These are phyloP conservation scores for Micropterix aruncella DNA, from an alignment of 2,888 invertebrate species.

Conservation along the genomic window DNA sequence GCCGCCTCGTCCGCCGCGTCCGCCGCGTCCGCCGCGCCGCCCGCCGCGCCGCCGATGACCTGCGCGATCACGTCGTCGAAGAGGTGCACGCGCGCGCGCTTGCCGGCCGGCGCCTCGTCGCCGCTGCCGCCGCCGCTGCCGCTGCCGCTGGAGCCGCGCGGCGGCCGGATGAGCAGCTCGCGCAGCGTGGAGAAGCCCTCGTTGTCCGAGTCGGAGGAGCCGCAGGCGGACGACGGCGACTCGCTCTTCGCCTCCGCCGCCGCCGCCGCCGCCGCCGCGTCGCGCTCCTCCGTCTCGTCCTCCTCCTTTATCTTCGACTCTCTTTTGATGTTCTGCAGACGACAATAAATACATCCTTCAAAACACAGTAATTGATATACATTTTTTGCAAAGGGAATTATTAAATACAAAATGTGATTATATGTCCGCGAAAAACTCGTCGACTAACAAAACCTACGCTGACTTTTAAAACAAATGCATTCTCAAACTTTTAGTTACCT, in stretches of 20 bases:
- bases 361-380: slow-evolving; percentile 1
- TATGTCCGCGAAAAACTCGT: no score
- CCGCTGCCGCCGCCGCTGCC: slow-evolving; percentile 29
- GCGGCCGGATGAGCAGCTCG: slow-evolving; percentile 64
- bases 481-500: no score
- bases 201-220: slow-evolving; percentile 50
- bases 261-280: slow-evolving; percentile 29
- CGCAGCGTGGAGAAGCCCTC: slow-evolving; percentile 69
- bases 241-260: slow-evolving; percentile 28
- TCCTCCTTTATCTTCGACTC: slow-evolving; percentile 34
- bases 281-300: slow-evolving; percentile 26
- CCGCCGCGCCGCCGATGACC: slow-evolving; percentile 48
- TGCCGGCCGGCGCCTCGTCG: slow-evolving; percentile 29
- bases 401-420: no score
- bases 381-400: no score
- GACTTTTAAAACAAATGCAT: no score
- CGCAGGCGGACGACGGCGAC: slow-evolving; percentile 29
- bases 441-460: no score
- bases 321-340: slow-evolving; percentile 31
- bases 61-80: slow-evolving; percentile 69
- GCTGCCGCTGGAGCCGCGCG: slow-evolving; percentile 27
- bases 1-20: slow-evolving; percentile 35
- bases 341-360: no score
- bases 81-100: slow-evolving; percentile 46
- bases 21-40: no score